phyloP scores from a whole-genome alignment of 2,888 invertebrate species.

The Acanthosepion pharaonis region DNA sequence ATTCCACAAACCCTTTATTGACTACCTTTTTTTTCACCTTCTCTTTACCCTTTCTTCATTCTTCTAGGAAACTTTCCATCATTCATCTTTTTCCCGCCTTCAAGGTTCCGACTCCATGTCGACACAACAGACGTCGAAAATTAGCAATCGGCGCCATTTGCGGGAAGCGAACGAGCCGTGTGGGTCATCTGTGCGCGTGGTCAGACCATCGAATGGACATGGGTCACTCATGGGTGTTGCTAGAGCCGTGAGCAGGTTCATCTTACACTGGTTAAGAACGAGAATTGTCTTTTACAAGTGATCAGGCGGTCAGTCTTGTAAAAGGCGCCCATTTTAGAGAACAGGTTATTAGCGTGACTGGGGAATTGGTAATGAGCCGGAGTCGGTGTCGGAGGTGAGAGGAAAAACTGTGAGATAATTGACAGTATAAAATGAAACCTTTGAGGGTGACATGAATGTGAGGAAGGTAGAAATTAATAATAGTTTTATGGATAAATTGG shows the following conservation, averaged over 20 bases:
- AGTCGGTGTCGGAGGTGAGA: not conserved
- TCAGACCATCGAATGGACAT: not conserved
- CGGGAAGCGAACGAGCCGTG: not conserved
- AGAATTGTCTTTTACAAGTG: not conserved
- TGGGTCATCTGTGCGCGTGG: not conserved
- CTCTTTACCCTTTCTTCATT: not conserved
- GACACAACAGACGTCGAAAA: not conserved
- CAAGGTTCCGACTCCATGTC: conserved; percentile 18
- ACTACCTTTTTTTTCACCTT: no score
- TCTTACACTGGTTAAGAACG: not conserved
- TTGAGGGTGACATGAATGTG: not conserved
- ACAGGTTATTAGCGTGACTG: not conserved
- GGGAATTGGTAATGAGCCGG: not conserved
- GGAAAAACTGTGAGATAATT: not conserved
- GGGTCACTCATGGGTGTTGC: conserved; percentile 33
- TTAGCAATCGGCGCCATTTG: not conserved
- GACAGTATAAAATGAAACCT: not conserved
- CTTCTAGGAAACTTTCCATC: not conserved
- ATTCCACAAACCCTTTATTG: no score
- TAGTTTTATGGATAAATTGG: not conserved
- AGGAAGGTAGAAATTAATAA: not conserved
- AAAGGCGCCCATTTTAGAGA: not conserved
- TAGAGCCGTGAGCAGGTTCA: not conserved
- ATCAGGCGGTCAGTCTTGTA: not conserved
- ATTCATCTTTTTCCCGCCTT: conserved; percentile 12